phyloP scores from a whole-genome alignment of 2,797 vertebrate species.

The Arctocebus calabarensis region DNA sequence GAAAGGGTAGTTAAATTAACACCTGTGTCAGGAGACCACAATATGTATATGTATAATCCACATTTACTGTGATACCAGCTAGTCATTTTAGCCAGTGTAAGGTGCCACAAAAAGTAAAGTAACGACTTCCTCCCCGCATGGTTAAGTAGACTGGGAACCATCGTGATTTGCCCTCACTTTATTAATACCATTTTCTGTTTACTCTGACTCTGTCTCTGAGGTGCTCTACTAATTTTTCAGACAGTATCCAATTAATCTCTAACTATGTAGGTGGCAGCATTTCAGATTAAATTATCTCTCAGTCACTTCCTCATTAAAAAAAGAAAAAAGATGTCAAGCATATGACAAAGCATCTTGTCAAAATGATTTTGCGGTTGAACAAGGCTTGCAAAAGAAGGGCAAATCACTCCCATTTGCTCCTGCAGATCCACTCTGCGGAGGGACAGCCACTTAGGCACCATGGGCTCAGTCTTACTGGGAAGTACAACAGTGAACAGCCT shows the following conservation, averaged over 20 bases:
- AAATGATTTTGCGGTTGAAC: slow-evolving; percentile 12
- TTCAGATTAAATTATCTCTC: slow-evolving; percentile 77
- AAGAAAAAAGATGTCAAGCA: slow-evolving; percentile 70
- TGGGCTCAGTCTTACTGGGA: fast-evolving
- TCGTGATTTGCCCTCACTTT: neutral
- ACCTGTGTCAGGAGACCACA: neutral
- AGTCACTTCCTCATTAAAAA: slow-evolving; percentile 74
- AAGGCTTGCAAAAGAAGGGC: neutral
- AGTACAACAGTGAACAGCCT: neutral
- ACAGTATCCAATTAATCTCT: slow-evolving; percentile 68
- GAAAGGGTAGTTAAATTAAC: neutral
- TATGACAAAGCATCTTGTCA: slow-evolving; percentile 74
- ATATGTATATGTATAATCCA: neutral
- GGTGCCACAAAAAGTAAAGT: neutral
- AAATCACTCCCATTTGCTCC: neutral
- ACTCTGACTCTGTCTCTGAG: slow-evolving; percentile 20
- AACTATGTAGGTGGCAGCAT: slow-evolving; percentile 55
- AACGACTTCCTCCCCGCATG: neutral
- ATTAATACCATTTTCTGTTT: slow-evolving; percentile 23
- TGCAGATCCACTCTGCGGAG: neutral
- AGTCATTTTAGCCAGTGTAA: slow-evolving; percentile 44
- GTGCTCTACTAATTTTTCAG: slow-evolving; percentile 62
- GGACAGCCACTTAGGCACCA: too few species aligned
- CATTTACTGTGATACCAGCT: slow-evolving; percentile 16
- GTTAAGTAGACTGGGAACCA: neutral